Percentiles rank a stretch among this genome's conserved stretches.
Evolutionary conservation across 2,888 invertebrate genomes (phyloP).

Genomic region (Caenorhabditis sp.): DNA sequence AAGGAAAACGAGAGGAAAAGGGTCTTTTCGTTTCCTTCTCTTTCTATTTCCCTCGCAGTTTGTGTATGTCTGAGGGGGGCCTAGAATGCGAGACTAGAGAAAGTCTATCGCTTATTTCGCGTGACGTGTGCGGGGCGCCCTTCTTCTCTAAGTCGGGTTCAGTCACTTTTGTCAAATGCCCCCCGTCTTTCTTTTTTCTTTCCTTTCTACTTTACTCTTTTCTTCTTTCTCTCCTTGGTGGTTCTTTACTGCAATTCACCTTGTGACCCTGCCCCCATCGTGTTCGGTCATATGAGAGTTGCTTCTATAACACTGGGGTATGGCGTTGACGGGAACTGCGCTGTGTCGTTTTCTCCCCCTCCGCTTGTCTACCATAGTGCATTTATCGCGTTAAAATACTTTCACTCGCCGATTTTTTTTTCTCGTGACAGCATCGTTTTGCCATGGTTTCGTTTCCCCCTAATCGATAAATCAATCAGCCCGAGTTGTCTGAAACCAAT

Average conservation of each 20-base stretch:
- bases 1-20: constrained; percentile 31
- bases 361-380: constrained; percentile 12
- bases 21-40: constrained; percentile 26
- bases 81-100: constrained; percentile 33
- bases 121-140: constrained; percentile 58
- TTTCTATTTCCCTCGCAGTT: constrained; percentile 43
- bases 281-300: constrained; percentile 68
- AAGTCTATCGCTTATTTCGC: constrained; percentile 60
- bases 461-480: constrained; percentile 18
- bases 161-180: constrained; percentile 66
- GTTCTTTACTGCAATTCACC: constrained; percentile 64
- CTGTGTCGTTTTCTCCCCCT: constrained; percentile 14
- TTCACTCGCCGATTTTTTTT: constrained; percentile 26
- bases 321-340: constrained; percentile 17
- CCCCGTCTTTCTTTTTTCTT: constrained; percentile 25
- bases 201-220: constrained; percentile 8
- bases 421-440: constrained; percentile 32
- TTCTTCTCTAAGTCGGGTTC: constrained; percentile 55
- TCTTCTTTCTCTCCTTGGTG: constrained; percentile 13
- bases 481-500: not conserved
- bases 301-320: constrained; percentile 37
- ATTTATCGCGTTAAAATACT: constrained; percentile 40
- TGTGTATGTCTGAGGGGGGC: constrained; percentile 50
- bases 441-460: not conserved
- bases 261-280: constrained; percentile 60